Conservation (phyloP, 2,888 invertebrate genomes). For the Neoascia interrupta region DNA sequence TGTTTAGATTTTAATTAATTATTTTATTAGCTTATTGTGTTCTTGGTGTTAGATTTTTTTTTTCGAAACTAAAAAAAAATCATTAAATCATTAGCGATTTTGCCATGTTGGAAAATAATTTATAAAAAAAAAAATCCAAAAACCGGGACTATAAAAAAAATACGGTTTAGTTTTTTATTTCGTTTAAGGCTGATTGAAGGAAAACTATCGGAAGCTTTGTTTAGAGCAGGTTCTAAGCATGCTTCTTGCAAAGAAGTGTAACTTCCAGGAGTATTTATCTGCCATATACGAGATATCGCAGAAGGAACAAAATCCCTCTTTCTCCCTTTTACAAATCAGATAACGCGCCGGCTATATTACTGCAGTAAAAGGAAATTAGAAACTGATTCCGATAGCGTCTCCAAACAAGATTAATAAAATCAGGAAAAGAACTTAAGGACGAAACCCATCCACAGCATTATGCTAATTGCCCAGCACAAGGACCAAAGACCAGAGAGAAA, state of each 20-base stretch:
- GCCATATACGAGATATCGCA: no score
- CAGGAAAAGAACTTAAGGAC: background rate
- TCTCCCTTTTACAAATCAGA: no score
- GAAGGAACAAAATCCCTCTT: no score
- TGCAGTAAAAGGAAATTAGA: conserved; percentile 52
- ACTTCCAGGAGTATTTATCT: no score
- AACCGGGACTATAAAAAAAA: no score
- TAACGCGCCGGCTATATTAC: no score
- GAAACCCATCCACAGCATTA: conserved; percentile 51
- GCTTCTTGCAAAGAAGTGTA: no score
- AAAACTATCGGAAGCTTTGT: no score
- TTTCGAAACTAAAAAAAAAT: background rate
- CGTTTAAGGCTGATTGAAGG: no score
- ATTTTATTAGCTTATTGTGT: background rate
- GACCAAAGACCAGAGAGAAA: background rate
- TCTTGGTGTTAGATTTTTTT: background rate
- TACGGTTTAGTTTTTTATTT: no score
- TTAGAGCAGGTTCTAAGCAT: no score
- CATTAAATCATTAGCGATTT: conserved; percentile 5
- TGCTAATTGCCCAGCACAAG: conserved; percentile 55
- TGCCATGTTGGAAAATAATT: conserved; percentile 1
- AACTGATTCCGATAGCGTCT: conserved; percentile 37
- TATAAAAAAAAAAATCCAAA: no score
- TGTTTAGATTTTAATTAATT: background rate
- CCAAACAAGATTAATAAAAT: conserved; percentile 23